These are phyloP conservation scores for Galleria mellonella DNA, from an alignment of 1,140 invertebrate genomes.

Conservation along the genomic window DNA sequence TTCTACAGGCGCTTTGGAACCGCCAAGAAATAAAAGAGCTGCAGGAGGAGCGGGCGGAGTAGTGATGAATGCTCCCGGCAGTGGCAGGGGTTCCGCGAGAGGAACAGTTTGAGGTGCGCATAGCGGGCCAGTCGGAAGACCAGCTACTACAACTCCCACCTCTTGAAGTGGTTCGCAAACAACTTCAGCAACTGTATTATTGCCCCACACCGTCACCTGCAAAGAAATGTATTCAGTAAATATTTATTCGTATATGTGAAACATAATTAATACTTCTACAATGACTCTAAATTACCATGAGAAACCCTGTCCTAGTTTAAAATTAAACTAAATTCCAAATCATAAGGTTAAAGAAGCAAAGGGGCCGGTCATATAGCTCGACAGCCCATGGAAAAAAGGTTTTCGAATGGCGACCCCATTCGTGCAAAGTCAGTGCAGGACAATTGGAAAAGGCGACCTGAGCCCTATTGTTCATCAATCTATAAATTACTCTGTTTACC, in stretches of 20 bases:
- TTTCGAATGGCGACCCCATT: no score
- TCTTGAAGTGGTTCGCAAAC: slow-evolving; percentile 54
- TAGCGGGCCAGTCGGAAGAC: slow-evolving; percentile 43
- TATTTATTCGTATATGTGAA: not conserved
- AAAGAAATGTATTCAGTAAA: slow-evolving; percentile 24
- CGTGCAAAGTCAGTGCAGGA: no score
- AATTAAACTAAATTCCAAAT: no score
- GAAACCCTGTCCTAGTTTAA: no score
- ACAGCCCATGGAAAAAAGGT: no score
- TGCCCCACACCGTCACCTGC: slow-evolving; percentile 57
- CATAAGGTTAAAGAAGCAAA: no score
- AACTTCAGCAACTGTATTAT: slow-evolving; percentile 56
- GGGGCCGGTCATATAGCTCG: no score
- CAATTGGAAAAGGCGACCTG: no score
- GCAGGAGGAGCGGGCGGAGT: slow-evolving; percentile 57
- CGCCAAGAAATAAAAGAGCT: slow-evolving; percentile 76
- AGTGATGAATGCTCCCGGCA: slow-evolving; percentile 21
- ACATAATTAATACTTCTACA: not conserved
- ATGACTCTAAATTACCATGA: no score
- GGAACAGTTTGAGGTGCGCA: slow-evolving; percentile 41
- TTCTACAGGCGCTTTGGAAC: slow-evolving; percentile 78
- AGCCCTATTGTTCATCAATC: no score
- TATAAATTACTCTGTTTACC: no score
- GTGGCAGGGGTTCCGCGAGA: slow-evolving; percentile 37
- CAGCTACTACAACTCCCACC: slow-evolving; percentile 44